Conservation (phyloP, 2,113 vertebrate species). For the Ammospiza caudacuta region DNA sequence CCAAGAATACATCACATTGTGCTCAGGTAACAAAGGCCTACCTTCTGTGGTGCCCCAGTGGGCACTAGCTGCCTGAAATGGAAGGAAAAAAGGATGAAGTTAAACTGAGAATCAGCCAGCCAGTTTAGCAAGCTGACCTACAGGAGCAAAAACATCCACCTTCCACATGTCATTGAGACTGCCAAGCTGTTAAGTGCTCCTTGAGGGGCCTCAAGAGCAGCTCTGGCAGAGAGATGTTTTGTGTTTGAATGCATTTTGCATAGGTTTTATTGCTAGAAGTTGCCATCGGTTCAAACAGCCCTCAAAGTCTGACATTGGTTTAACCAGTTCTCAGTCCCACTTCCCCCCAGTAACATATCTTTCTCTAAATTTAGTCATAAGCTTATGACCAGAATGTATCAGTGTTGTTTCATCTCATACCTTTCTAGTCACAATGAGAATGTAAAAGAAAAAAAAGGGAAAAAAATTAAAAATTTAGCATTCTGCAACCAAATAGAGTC, state of each 20-base stretch:
- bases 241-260: background rate
- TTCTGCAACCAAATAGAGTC: background rate
- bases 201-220: background rate
- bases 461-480: background rate
- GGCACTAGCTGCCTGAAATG: slow-evolving; percentile 60
- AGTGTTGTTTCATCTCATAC: background rate
- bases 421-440: background rate
- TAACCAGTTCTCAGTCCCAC: background rate
- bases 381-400: background rate
- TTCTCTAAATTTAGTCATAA: background rate
- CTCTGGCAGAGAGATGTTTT: background rate
- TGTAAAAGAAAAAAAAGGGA: background rate
- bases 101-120: slow-evolving; percentile 12
- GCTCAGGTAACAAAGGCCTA: slow-evolving; percentile 34
- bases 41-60: slow-evolving; percentile 31
- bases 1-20: background rate
- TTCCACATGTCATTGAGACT: background rate
- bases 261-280: background rate
- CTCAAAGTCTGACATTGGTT: background rate
- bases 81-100: slow-evolving; percentile 52
- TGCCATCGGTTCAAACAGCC: background rate
- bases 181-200: background rate
- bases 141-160: background rate
- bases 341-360: background rate
- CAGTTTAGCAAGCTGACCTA: slow-evolving; percentile 14